Percentiles rank a stretch among this genome's conserved stretches.
Conservation (phyloP, 2,888 invertebrate species). For the Lagria hirta region DNA sequence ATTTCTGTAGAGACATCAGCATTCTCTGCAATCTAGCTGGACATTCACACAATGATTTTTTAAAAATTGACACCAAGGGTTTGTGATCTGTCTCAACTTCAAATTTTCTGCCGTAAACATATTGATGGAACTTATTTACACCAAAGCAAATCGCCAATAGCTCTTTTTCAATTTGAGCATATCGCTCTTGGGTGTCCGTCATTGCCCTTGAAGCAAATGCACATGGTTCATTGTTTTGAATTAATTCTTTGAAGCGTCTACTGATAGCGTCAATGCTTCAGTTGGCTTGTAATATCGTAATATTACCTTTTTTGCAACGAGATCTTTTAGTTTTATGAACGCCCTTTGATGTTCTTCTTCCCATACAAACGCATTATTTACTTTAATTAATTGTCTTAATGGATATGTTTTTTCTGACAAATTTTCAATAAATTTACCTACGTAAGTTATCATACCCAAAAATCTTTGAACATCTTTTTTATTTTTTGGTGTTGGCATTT, state of each 20-base stretch:
- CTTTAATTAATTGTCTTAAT: conserved; percentile 20
- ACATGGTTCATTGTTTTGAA: conserved; percentile 36
- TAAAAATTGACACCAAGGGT: conserved; percentile 23
- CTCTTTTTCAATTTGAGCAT: conserved; percentile 26
- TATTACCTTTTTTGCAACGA: conserved; percentile 14
- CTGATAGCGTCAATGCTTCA: conserved; percentile 23
- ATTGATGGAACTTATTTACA: conserved; percentile 13
- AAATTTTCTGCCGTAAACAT: conserved; percentile 26
- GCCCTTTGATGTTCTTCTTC: conserved; percentile 19
- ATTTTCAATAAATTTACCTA: conserved; percentile 29
- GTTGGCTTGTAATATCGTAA: conserved; percentile 22
- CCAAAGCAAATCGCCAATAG: conserved; percentile 21
- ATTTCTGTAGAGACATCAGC: conserved; percentile 21
- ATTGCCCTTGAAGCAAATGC: conserved; percentile 26
- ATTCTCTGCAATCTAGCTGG: conserved; percentile 24
- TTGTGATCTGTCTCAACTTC: conserved; percentile 31
- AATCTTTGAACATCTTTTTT: conserved; percentile 37
- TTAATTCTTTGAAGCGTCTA: conserved; percentile 32
- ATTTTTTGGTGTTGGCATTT: conserved; percentile 31
- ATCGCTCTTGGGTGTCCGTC: conserved; percentile 16
- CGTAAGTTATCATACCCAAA: conserved; percentile 39
- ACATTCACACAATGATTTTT: conserved; percentile 19
- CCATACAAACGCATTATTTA: conserved; percentile 31
- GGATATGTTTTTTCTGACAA: conserved; percentile 26
- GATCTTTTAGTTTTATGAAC: conserved; percentile 24